Evolutionary conservation across 92 coral and sea anemone genomes (phyloP), one percentile per base, ranked within the genome.

Genomic region (Porites rus): DNA sequence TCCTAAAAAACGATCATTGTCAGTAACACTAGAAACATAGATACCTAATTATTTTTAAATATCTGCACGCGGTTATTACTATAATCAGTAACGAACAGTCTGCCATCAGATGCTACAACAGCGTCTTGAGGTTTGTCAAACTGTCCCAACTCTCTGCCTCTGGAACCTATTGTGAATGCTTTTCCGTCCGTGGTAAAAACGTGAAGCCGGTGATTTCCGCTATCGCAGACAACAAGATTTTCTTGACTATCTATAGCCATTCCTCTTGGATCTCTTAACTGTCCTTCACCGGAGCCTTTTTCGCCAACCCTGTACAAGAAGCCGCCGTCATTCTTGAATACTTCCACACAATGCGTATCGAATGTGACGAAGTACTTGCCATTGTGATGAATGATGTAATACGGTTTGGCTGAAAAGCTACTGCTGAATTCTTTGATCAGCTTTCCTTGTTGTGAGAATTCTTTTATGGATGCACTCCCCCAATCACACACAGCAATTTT

Each of bases 121-220:
- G 86, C 84, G 64, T 92, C 98, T 82, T 94, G 98, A 1, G 95
- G 95, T 31, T 91, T 84, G 83, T 92, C 95, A 75, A 94, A 90
- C 75, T 90, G 90, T 16, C 98, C 98, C 10, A 71, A 75, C 58
- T 72, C 91, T 67, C 71, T 89, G 3, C 98, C 98, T 38, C 86
- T 88, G 54, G 91, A 59, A 51, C 98, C 98, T 65, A 90, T 84
- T 66, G 82, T 77, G 50, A 86, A 83, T 38, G 91, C 82, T 21
- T 92, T 84, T 51, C 98, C 95, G 52, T 94, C 98, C 16, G 78
- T 85, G 19, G 94, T 79, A 81, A 92, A 90, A 65, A 92, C 84
- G 46, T 92, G 95, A 1, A 94, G 88, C 21, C 98, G 94, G 74
- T 94, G 98, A 72, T 94, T 92, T 16, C 94, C 98, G 67, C 96